A percentile compares a stretch with the other conserved stretches of the same genome.
Conservation (phyloP, 2,888 invertebrate genomes). For the Alentia gelatinosa region DNA sequence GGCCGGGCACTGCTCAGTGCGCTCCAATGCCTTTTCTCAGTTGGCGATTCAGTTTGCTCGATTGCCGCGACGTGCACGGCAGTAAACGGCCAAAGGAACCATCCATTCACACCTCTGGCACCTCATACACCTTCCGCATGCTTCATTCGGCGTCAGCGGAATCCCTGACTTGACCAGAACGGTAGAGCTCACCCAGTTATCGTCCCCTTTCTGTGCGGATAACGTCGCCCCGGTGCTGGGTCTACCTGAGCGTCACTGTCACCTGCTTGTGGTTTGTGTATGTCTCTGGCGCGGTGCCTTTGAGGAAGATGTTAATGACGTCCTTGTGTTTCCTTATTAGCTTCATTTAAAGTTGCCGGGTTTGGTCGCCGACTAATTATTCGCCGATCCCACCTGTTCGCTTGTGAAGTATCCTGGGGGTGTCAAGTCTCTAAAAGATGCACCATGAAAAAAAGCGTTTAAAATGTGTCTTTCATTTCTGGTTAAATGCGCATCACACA, state of each 20-base stretch:
- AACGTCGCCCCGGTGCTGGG: background rate
- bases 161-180: background rate
- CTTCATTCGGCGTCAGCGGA: background rate
- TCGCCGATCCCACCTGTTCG: background rate
- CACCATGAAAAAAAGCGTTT: too few relatives aligned
- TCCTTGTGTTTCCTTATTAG: constrained; percentile 4
- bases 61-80: background rate
- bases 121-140: background rate
- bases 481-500: too few relatives aligned
- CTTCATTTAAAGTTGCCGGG: background rate
- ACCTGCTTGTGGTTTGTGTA: constrained; percentile 3
- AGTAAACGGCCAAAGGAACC: background rate
- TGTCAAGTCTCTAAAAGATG: too few relatives aligned
- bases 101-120: background rate
- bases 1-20: background rate
- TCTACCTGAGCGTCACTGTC: background rate
- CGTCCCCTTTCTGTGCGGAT: background rate
- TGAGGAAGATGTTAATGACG: background rate
- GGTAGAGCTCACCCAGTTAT: background rate
- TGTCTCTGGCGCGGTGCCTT: background rate
- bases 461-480: too few relatives aligned
- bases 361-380: background rate
- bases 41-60: constrained; percentile 6
- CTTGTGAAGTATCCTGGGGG: background rate
- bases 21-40: background rate